Evolutionary conservation across 2,888 invertebrate genomes (phyloP), one percentile per base, ranked within the genome.

Genomic region (Glomeris marginata): DNA sequence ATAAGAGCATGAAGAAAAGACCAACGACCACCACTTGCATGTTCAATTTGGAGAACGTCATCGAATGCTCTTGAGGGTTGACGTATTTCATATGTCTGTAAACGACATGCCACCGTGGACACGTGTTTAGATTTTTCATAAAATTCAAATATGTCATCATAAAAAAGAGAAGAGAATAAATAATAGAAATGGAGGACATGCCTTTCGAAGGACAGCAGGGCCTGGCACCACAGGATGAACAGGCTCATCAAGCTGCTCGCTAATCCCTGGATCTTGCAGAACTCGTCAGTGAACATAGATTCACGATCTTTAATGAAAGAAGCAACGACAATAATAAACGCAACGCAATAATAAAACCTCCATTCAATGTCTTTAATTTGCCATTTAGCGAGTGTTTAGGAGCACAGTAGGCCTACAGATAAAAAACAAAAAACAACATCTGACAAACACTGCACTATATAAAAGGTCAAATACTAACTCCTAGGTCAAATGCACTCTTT

Each of bases 1-100:
- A 47, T 15, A 53, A 33, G 35, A 53, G 43, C 5, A 53, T 21
- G 45, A 51, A 51, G 10, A 44, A 47, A 36, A 53, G 44, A 5
- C 53, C 53, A 20, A 47, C 37, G 28, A 48, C 10, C 22, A 53
- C 51, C 18, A 53, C 43, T 37, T 45, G 45, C 15, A 53, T 21
- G 33, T 53, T 53, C 21, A 48, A n/a, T 34, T 44, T 51, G 18
- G 53, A 51, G 20, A 53, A 48, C 15, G 53, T 53, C 15, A 53
- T 20, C 21, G 35, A 15, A 41, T 53, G 45, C 38, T 53, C 53
- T 36, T 52, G 51, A 15, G 53, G 53, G 22, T 53, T 44, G 8
- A 53, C 47, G 18, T 41, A 50, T 21, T 51, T 47, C n/a, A 50
- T 33, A 48, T 53, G 51, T 33, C 53, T 53, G 28, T 4, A 41